A percentile compares a stretch with the other conserved stretches of the same genome.
phyloP scores from a whole-genome alignment of 2,113 vertebrate species.

The Ramphastos sulfuratus region DNA sequence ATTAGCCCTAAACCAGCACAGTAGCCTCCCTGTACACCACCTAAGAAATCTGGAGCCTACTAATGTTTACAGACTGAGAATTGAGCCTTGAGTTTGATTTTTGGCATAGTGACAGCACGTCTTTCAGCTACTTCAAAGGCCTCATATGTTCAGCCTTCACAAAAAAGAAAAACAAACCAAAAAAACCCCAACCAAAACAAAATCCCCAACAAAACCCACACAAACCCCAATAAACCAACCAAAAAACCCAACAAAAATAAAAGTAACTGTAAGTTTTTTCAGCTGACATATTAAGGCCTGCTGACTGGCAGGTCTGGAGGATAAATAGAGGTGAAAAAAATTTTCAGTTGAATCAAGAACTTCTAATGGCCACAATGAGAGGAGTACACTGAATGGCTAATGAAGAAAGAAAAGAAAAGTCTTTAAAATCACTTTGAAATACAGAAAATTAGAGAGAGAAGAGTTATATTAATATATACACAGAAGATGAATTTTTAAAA shows the following conservation, averaged over 20 bases:
- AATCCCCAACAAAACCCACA: too few species aligned
- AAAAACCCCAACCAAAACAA: too few species aligned
- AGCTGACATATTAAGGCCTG: background rate
- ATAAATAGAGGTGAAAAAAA: background rate
- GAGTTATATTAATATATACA: background rate
- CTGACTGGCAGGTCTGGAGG: background rate
- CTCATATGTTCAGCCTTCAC: background rate
- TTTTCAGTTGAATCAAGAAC: background rate
- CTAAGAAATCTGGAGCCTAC: background rate
- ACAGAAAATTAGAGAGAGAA: background rate
- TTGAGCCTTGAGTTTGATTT: too few species aligned
- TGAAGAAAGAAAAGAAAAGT: background rate
- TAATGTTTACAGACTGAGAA: background rate
- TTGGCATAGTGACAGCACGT: rapidly evolving
- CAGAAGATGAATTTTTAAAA: background rate
- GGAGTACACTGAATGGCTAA: background rate
- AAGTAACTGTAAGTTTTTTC: background rate
- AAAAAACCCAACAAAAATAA: too few species aligned
- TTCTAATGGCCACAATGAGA: rapidly evolving
- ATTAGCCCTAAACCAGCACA: too few species aligned
- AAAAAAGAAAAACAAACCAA: background rate
- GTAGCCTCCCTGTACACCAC: background rate
- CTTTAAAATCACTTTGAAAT: background rate
- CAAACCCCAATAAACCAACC: too few species aligned
- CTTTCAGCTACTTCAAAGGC: background rate